Conservation (phyloP, 2,797 vertebrate genomes). For the Malurus splendens region DNA sequence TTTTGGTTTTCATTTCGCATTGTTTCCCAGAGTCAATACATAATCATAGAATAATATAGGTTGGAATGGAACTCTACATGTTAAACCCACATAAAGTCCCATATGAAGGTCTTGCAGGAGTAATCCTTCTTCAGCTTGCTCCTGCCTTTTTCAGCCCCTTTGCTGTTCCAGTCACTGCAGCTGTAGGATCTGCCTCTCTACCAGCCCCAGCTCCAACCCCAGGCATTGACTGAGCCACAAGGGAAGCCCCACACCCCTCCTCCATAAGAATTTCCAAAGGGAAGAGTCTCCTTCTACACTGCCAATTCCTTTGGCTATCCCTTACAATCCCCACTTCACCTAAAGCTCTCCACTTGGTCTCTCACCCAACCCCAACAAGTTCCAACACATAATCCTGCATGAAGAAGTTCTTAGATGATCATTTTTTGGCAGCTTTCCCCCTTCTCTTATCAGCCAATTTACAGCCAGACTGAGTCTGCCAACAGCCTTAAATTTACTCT, state of each 20-base stretch:
- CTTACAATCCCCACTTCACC: not conserved
- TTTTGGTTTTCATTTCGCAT: not conserved
- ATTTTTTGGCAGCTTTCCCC: not conserved
- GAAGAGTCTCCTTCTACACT: not conserved
- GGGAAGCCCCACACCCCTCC: not conserved
- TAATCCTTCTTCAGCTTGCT: not conserved
- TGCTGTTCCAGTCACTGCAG: not conserved
- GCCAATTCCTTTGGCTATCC: not conserved
- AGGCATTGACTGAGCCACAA: not conserved
- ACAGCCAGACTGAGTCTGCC: not conserved
- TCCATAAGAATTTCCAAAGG: not conserved
- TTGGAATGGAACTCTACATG: not conserved
- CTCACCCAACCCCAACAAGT: not conserved
- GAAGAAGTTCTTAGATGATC: not conserved
- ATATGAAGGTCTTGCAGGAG: not conserved
- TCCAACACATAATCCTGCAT: not conserved
- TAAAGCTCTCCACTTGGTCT: not conserved
- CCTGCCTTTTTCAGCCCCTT: not conserved
- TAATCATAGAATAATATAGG: not conserved
- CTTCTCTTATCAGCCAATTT: not conserved
- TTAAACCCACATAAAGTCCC: not conserved
- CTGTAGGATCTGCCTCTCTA: not conserved
- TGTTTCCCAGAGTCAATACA: conserved; percentile 15
- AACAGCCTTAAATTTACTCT: not conserved
- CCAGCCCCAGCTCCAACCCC: not conserved